Evolutionary conservation across 2,888 invertebrate species (phyloP).

Genomic region (Caenorhabditis sp.): DNA sequence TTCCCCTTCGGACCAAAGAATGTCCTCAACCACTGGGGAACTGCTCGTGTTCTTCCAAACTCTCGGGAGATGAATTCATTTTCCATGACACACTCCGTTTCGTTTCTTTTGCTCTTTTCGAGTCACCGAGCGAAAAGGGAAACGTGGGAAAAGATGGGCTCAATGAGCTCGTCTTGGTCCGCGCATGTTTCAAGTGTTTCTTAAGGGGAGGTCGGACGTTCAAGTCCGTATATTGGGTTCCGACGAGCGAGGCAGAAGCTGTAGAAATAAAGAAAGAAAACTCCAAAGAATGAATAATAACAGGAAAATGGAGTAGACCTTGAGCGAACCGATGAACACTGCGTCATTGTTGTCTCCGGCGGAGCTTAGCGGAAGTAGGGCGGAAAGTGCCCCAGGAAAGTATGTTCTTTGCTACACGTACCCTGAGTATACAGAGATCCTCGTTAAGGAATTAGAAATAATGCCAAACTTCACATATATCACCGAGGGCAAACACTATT

Average conservation of each 20-base stretch:
- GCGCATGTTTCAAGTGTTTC: slow-evolving; percentile 32
- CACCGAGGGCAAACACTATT: too few species aligned
- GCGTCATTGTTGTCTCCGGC: slow-evolving; percentile 10
- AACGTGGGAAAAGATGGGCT: slow-evolving; percentile 15
- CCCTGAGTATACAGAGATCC: not conserved
- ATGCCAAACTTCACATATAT: too few species aligned
- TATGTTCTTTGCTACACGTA: too few species aligned
- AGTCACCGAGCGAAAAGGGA: not conserved
- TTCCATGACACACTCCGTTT: not conserved
- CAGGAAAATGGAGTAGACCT: slow-evolving; percentile 26
- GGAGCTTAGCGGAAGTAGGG: not conserved
- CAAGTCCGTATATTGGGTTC: not conserved
- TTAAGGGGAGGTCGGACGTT: not conserved
- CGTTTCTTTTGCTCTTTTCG: not conserved
- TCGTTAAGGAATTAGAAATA: too few species aligned
- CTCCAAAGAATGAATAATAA: slow-evolving; percentile 14
- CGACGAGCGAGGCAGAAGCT: not conserved
- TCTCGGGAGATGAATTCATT: slow-evolving; percentile 43
- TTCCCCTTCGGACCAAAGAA: too few species aligned
- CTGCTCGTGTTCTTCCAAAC: slow-evolving; percentile 8
- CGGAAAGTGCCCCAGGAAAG: not conserved
- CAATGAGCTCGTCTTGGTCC: not conserved
- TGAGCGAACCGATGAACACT: slow-evolving; percentile 7
- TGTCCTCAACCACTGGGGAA: too few species aligned
- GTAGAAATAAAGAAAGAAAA: not conserved